Base-by-base conservation (phyloP, 2,797 vertebrate species). In the Phalloptychus januarius region DNA sequence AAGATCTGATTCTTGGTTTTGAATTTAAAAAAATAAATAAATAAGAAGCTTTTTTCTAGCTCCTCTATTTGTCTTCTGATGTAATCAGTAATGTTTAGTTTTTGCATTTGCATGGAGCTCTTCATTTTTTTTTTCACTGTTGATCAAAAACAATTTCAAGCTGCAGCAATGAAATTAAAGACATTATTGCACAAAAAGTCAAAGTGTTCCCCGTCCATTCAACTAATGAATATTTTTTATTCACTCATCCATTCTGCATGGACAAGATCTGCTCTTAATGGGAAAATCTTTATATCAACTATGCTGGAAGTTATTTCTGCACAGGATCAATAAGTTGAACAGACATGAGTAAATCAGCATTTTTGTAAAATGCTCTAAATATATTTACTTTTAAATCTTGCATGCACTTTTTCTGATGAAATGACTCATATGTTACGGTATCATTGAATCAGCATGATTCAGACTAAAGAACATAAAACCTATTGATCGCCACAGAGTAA, bases 401-500 rank as follows among this genome's bases (percentile, higher is more conserved):
- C 15, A 1, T 63, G 45, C 63, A 38, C 10, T 5, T 67, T 67
- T 67, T 38, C 38, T 61, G 13, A 10, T 40, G 36, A 38, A 63
- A 80, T 77, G 40, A 71, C 36, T 33, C 0, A 15, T 15, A 52
- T 58, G 77, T 54, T 46, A 78, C 42, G 11, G 71, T 40, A 54
- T 15, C 50, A 12, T 71, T 81, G 79, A 88, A 76, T 85, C 85
- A 82, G 70, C 13, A 25, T 84, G 74, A 83, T 13, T 79, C 70
- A 76, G 3, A 20, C 5, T n/a, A 36, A 63, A 71, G 42, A 23
- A 76, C 61, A 71, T 65, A 5, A 71, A 13, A 11, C 20, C 15
- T 40, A 76, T 45, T 72, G 61, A 36, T 79, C 2, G 74, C 46
- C 75, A 28, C 54, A 7, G 71, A 12, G 48, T 82, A 36, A 79